These are phyloP conservation scores for Aurelia aurita complex sp. Pacific DNA, from an alignment of 30 jellyfish, hydroid and myxozoan genomes.

Conservation along the genomic window DNA sequence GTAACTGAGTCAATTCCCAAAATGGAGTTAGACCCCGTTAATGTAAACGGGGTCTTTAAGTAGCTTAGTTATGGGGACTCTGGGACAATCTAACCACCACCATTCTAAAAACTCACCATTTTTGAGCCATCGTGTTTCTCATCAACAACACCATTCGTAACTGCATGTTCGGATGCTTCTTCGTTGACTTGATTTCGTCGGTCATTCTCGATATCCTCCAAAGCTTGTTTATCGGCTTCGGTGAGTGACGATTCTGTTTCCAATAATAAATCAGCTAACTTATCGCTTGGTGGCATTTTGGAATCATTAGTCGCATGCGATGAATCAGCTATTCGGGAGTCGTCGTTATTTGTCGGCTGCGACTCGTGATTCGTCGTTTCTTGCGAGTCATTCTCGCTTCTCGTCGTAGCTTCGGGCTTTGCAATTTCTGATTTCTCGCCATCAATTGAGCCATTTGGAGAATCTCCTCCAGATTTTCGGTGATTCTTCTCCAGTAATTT, in stretches of 20 bases:
- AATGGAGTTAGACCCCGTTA: too few relatives aligned
- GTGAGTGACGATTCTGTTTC: conserved; percentile 47
- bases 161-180: conserved; percentile 8
- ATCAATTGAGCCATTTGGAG: conserved; percentile 21
- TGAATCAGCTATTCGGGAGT: neutral
- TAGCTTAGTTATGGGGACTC: too few relatives aligned
- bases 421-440: neutral
- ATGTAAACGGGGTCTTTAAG: too few relatives aligned
- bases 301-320: neutral
- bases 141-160: conserved; percentile 7
- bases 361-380: neutral
- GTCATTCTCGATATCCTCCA: conserved; percentile 32
- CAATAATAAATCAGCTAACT: neutral
- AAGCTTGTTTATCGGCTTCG: conserved; percentile 59
- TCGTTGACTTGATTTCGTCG: conserved; percentile 5
- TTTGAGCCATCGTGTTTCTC: neutral
- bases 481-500: conserved; percentile 53
- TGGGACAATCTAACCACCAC: too few relatives aligned
- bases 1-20: too few relatives aligned
- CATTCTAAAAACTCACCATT: too few relatives aligned
- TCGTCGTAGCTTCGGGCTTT: neutral
- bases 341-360: neutral
- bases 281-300: neutral
- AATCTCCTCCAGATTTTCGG: conserved; percentile 36
- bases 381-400: neutral